A percentile compares a stretch with the other conserved stretches of the same genome.
These are phyloP conservation scores for Phyllostomus hastatus DNA, from an alignment of 2,113 vertebrate species.

Conservation along the genomic window DNA sequence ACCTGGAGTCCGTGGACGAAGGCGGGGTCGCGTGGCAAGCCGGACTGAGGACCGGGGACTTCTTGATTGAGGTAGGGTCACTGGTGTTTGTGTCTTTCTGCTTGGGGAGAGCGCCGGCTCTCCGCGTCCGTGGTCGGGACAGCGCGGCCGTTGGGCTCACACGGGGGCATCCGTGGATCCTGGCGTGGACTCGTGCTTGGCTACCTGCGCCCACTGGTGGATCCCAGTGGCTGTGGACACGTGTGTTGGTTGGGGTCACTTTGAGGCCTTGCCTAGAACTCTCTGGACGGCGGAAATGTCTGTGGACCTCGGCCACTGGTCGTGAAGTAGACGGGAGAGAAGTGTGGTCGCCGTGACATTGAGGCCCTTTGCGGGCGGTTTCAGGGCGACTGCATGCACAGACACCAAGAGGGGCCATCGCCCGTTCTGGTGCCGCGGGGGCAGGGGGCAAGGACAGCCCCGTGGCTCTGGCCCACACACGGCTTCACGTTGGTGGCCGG, in stretches of 20 bases:
- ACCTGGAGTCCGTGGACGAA: slow-evolving; percentile 99
- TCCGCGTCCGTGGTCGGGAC: not conserved
- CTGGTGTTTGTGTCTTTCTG: slow-evolving; percentile 1
- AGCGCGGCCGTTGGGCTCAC: accelerated
- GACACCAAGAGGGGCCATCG: accelerated
- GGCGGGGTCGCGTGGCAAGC: slow-evolving; percentile 98
- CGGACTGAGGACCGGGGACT: slow-evolving; percentile 96
- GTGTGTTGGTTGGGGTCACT: not conserved
- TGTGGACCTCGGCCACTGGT: not conserved
- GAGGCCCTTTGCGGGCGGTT: not conserved
- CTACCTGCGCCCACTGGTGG: accelerated
- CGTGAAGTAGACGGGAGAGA: not conserved
- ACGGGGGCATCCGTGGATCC: accelerated
- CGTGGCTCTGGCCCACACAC: accelerated
- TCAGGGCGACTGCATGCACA: not conserved
- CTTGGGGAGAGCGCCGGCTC: slow-evolving; percentile 44
- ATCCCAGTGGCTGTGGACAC: accelerated
- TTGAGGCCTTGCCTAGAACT: not conserved
- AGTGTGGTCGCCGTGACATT: no score
- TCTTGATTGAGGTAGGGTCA: slow-evolving; percentile 94
- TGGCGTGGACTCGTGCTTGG: accelerated
- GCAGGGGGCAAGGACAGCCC: accelerated
- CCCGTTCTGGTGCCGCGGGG: accelerated
- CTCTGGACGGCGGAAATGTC: not conserved
- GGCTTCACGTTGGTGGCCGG: not conserved